phyloP scores from a whole-genome alignment of 2,888 invertebrate genomes.

The Cantharis rufa region DNA sequence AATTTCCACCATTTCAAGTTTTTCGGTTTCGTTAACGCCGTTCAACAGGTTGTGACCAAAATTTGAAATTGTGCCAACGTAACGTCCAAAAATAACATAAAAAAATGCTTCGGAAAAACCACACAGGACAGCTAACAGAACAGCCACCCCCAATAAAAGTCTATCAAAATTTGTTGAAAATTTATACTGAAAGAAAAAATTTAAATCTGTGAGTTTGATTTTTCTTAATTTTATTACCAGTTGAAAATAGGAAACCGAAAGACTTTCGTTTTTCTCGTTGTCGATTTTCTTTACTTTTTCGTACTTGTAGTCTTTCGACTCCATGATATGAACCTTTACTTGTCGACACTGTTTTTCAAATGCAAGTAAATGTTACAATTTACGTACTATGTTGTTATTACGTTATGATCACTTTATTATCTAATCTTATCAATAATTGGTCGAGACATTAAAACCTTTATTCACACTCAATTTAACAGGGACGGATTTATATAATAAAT shows the following conservation, averaged over 20 bases:
- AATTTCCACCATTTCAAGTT: too few relatives aligned
- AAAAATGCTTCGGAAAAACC: neutral
- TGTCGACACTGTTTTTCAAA: neutral
- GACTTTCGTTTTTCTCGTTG: neutral
- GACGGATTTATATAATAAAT: too few relatives aligned
- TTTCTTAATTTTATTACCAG: neutral
- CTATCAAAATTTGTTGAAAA: neutral
- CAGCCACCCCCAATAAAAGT: neutral
- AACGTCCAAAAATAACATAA: neutral
- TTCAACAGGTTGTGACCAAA: too few relatives aligned
- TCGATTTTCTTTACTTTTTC: neutral
- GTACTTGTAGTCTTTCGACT: neutral
- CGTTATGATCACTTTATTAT: too few relatives aligned
- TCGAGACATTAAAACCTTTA: too few relatives aligned
- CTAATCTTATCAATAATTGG: neutral
- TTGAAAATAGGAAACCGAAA: neutral
- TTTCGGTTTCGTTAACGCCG: too few relatives aligned
- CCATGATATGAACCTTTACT: neutral
- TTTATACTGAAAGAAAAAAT: slow-evolving; percentile 56
- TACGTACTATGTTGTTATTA: neutral
- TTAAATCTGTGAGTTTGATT: neutral
- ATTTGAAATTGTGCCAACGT: too few relatives aligned
- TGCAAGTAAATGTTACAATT: neutral
- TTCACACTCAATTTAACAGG: too few relatives aligned
- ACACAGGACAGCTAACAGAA: neutral